Evolutionary conservation across 2,888 invertebrate genomes (phyloP).

Genomic region (Dicycla oo): DNA sequence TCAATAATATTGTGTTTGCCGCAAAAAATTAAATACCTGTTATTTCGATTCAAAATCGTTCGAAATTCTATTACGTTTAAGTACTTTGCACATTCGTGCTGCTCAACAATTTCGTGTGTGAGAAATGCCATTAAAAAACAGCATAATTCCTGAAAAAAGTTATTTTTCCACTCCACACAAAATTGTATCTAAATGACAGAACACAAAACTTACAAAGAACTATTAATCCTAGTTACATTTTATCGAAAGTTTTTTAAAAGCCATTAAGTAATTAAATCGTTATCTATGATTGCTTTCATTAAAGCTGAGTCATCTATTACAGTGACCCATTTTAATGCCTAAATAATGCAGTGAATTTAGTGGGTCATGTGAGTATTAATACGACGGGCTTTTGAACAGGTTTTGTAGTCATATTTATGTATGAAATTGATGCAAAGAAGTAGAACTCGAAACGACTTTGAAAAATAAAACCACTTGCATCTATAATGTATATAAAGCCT

Average conservation of each 20-base stretch:
- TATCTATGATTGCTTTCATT: constrained; percentile 57
- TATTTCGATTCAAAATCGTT: not conserved
- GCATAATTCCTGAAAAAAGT: not conserved
- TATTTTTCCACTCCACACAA: not conserved
- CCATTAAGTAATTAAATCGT: constrained; percentile 65
- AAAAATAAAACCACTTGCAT: too few relatives aligned
- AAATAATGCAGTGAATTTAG: constrained; percentile 35
- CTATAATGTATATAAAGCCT: too few relatives aligned
- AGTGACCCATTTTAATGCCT: constrained; percentile 47
- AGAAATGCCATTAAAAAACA: too few relatives aligned
- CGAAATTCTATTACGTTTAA: too few relatives aligned
- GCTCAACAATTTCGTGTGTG: too few relatives aligned
- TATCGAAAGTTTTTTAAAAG: constrained; percentile 50
- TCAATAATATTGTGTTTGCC: too few relatives aligned
- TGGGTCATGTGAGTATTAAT: constrained; percentile 14
- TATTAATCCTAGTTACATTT: constrained; percentile 46
- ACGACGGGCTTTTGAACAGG: constrained; percentile 10
- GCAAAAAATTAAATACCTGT: too few relatives aligned
- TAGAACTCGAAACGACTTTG: too few relatives aligned
- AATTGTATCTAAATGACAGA: not conserved
- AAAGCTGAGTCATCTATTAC: constrained; percentile 48
- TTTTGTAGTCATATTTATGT: not conserved
- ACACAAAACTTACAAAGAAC: constrained; percentile 28
- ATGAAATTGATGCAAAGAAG: not conserved
- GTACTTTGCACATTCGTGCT: too few relatives aligned